Base-by-base conservation (phyloP, 2,888 invertebrate species). In the Drosophila peninsularis region DNA sequence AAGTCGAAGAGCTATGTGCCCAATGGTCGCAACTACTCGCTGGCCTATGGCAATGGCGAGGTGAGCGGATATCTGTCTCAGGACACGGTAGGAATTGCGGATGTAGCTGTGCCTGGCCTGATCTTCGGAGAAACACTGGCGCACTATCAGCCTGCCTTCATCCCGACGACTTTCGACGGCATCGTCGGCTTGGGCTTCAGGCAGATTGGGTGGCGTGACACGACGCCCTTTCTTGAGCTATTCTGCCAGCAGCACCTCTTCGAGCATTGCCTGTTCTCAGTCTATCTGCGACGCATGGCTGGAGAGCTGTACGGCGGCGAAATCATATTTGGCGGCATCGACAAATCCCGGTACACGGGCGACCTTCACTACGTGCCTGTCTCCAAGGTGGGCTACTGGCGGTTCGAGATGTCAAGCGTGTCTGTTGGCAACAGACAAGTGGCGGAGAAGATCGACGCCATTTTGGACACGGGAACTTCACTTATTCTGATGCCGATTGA, bases 31-130 rank as follows among this genome's bases (percentile, higher is more conserved):
- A 93, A 94, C 69, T 98, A 99, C 93, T 95, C 94, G 47, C 98
- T 99, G 90, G 95, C 94, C 80, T 99, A 99, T 93, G 99, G 99
- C 75, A 96, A 97, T 77, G 99, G 99, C 78, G 97, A 96, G 91
- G 95, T 99, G 73, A 96, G 97, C 74, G 99, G 99, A 53, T 98
- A 96, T 93, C 94, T 99, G 70, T 98, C 98, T 67, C 95, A 96
- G 21, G 99, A 99, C 92, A 94, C 94, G 62, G 9, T 82, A 0
- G 56, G 44, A 10, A 5, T 82, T 6, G 74, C 44, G 9, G 71
- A 70, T 7, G 42, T 30, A 2, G 7, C 54, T n/a, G 14, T 86
- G n/a, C 13, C 52, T 2, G 58, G 17, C 0, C 11, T 82, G 2
- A 71, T 55, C 7, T 83, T 83, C 49, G 82, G 82, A 0, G 87